Conservation (phyloP, 2,888 invertebrate species). For the Ganaspis brasiliensis region DNA sequence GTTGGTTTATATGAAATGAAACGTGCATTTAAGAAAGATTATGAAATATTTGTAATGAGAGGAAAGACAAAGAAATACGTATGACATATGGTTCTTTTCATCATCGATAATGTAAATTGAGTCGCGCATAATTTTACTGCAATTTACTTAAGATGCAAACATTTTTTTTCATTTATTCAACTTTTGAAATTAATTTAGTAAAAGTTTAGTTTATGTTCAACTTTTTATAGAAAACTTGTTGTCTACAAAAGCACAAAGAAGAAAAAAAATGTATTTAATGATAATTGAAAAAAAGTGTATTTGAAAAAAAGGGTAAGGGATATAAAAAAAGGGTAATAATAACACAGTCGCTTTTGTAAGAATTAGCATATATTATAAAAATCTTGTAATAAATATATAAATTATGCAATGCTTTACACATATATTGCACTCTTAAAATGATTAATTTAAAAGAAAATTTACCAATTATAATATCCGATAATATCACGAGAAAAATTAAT, state of each 20-base stretch:
- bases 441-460: neutral
- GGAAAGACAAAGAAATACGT: conserved; percentile 49
- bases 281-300: too few species aligned
- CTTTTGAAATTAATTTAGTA: too few species aligned
- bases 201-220: too few species aligned
- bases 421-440: conserved; percentile 32
- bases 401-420: conserved; percentile 10
- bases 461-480: conserved; percentile 32
- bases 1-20: conserved; percentile 45
- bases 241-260: too few species aligned
- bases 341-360: neutral
- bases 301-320: too few species aligned
- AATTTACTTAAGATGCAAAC: too few species aligned
- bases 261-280: too few species aligned
- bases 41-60: conserved; percentile 57
- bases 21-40: conserved; percentile 54
- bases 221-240: too few species aligned
- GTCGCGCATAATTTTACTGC: conserved; percentile 57
- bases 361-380: conserved; percentile 21
- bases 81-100: conserved; percentile 66
- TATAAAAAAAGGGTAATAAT: neutral
- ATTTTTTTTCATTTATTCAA: too few species aligned
- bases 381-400: conserved; percentile 38
- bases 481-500: conserved; percentile 32
- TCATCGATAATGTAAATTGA: conserved; percentile 60